phyloP scores from a whole-genome alignment of 1,140 invertebrate species.

The Mercenaria mercenaria region DNA sequence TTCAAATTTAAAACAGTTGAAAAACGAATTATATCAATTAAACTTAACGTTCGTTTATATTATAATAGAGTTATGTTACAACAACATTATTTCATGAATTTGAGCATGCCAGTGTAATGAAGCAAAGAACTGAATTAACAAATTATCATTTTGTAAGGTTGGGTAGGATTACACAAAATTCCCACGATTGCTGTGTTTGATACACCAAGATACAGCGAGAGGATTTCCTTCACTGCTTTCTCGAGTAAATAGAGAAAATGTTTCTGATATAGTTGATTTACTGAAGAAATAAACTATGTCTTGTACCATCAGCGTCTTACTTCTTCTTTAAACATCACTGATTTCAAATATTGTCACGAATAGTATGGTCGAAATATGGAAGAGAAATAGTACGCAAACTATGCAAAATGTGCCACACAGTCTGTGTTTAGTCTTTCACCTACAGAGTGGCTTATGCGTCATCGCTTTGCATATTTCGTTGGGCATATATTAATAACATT shows the following conservation, averaged over 20 bases:
- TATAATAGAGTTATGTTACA: neutral
- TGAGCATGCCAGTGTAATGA: constrained; percentile 15
- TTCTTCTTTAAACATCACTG: too few species aligned
- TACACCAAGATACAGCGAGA: neutral
- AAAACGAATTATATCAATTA: neutral
- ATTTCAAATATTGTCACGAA: too few species aligned
- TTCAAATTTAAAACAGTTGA: too few species aligned
- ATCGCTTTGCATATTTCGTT: neutral
- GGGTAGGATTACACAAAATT: constrained; percentile 28
- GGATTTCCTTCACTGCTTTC: neutral
- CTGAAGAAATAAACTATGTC: too few species aligned
- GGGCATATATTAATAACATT: too few species aligned
- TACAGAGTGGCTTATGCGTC: neutral
- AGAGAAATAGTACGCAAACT: too few species aligned
- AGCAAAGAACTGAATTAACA: neutral
- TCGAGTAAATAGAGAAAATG: neutral
- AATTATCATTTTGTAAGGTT: neutral
- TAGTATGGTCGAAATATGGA: too few species aligned
- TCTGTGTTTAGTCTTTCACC: too few species aligned
- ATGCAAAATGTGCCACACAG: too few species aligned
- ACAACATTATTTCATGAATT: neutral
- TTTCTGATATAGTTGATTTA: too few species aligned
- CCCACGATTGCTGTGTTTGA: neutral
- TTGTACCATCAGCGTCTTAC: too few species aligned
- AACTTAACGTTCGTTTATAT: neutral